Conservation (phyloP, 2,888 invertebrate genomes). For the Peribatodes rhomboidaria region DNA sequence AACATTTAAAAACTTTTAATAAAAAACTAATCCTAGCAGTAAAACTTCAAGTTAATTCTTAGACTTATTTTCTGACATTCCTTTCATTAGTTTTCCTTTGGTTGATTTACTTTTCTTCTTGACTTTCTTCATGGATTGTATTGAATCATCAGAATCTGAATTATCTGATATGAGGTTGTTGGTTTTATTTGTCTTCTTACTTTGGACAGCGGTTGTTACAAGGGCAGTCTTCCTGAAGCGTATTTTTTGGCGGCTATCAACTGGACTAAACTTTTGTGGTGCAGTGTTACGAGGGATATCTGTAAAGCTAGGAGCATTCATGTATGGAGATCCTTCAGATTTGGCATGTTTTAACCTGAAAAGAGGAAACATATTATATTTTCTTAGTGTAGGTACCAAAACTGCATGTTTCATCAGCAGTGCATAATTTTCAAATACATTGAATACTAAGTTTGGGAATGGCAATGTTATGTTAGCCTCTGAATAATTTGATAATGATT, state of each 20-base stretch:
- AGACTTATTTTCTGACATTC: conserved; percentile 65
- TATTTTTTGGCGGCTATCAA: conserved; percentile 68
- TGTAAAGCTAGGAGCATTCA: conserved; percentile 78
- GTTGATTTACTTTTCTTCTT: conserved; percentile 79
- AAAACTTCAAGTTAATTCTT: conserved; percentile 54
- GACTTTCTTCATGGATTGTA: conserved; percentile 71
- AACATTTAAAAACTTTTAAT: conserved; percentile 41
- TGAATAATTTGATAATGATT: no score
- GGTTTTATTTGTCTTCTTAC: conserved; percentile 65
- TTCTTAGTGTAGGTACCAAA: neutral
- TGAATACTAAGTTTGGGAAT: no score
- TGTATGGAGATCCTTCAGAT: conserved; percentile 70
- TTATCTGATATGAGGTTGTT: conserved; percentile 67
- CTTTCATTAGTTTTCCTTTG: conserved; percentile 69
- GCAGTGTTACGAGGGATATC: conserved; percentile 74
- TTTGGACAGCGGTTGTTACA: conserved; percentile 86
- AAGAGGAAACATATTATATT: conserved; percentile 38
- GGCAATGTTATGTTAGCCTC: no score
- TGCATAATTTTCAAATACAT: no score
- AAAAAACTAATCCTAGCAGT: conserved; percentile 29
- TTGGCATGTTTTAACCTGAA: conserved; percentile 79
- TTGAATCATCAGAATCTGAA: conserved; percentile 80
- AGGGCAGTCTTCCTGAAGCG: conserved; percentile 88
- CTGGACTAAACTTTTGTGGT: conserved; percentile 58
- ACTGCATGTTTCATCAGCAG: no score